Conservation (phyloP, 2,888 invertebrate species). For the Leptinotarsa haldemani region DNA sequence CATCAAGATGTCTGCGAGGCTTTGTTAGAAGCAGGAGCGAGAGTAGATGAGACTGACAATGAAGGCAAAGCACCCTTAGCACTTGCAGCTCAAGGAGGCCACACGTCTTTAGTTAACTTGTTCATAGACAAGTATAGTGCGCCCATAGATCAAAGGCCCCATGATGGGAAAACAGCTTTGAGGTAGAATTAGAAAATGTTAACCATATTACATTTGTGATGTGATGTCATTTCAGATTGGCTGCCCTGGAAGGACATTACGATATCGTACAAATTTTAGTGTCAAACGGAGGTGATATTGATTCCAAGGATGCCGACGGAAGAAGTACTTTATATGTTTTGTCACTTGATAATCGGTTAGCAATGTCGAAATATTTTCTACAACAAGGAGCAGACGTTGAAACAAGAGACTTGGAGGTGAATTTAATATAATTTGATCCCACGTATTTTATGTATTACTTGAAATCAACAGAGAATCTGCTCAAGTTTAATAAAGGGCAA, state of each 20-base stretch:
- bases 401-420: slow-evolving; percentile 85
- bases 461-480: no score
- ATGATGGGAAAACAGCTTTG: slow-evolving; percentile 90
- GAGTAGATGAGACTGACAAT: slow-evolving; percentile 90
- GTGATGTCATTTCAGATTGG: slow-evolving; percentile 66
- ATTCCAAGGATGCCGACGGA: slow-evolving; percentile 92
- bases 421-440: slow-evolving; percentile 7
- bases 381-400: slow-evolving; percentile 86
- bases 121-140: slow-evolving; percentile 81
- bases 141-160: slow-evolving; percentile 86
- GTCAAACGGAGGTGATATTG: slow-evolving; percentile 82
- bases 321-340: slow-evolving; percentile 92
- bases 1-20: slow-evolving; percentile 86
- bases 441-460: no score
- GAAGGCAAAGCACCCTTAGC: slow-evolving; percentile 90
- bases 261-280: slow-evolving; percentile 79
- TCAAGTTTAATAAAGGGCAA: no score
- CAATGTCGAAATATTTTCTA: slow-evolving; percentile 85
- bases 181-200: slow-evolving; percentile 65
- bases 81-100: slow-evolving; percentile 91
- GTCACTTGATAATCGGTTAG: slow-evolving; percentile 86
- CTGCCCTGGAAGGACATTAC: slow-evolving; percentile 87
- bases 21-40: slow-evolving; percentile 86
- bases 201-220: slow-evolving; percentile 1
- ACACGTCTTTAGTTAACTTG: slow-evolving; percentile 75